Base-by-base conservation (phyloP, 92 coral and sea anemone species). In the Plumapathes pennacea region DNA sequence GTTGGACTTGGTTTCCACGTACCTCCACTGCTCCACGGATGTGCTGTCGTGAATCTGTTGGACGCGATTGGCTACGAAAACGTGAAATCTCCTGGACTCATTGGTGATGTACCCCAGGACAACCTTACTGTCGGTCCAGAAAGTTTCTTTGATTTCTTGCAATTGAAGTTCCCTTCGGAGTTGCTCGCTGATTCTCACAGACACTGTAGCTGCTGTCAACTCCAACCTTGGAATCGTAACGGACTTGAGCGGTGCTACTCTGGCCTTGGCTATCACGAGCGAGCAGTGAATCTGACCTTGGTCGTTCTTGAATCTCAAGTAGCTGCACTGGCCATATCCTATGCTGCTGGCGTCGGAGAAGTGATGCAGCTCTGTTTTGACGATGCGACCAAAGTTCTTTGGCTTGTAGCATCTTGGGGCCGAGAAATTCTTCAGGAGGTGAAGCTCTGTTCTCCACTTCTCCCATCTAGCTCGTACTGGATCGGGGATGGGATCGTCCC, bases 281-380 rank as follows among this genome's bases (percentile, higher is more conserved):
- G 71, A 61, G 39, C 77, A 76, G 47, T 67, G 77, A 31, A 76
- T 59, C n/a, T 53, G 29, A 21, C 45, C 48, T 12, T 39, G 18
- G 4, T 55, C 1, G 20, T 55, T 55, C 9, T 29, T 34, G 10
- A 42, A 30, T 10, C 80, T 50, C 12, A 73, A 42, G 14, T 73
- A 73, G 12, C 64, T 51, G 51, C 80, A 73, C 72, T 73, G 80
- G 1, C 72, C 80, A 46, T 77, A 77, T 2, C 85, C 85, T 23
- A 69, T 77, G 21, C 31, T 29, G 28, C 79, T 77, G 19, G 85
- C 78, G 45, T 77, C 85, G 0, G 85, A 77, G 54, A 69, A 57
- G 57, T 66, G 74, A 53, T 66, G 74, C 2, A 39, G 34, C 32
- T 65, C 47, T 18, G 19, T 34, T 29, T 29, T 34, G 11, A 51